Conservation (phyloP, 2,113 vertebrate genomes). For the Aix galericulata region DNA sequence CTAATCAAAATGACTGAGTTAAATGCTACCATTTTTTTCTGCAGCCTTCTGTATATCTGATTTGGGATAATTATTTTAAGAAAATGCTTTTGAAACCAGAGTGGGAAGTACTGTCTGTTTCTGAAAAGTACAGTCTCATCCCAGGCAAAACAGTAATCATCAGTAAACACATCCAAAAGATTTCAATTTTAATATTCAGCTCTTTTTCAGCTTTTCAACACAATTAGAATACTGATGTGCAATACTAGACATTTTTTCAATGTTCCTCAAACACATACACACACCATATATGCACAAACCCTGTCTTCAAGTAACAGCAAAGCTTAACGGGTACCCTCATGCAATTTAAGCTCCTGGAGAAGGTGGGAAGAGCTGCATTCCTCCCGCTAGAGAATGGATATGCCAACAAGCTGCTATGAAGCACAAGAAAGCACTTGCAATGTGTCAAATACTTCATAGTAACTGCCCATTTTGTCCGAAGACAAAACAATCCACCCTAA, state of each 20-base stretch:
- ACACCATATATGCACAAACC: background rate
- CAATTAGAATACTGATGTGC: background rate
- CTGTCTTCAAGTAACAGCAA: background rate
- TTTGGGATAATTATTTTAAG: background rate
- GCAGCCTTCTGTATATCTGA: background rate
- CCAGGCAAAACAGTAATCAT: background rate
- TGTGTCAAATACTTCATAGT: background rate
- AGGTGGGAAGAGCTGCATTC: no score
- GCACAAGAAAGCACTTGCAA: background rate
- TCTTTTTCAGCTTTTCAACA: background rate
- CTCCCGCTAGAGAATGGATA: background rate
- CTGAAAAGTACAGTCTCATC: background rate
- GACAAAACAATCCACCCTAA: background rate
- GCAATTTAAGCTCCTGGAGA: no score
- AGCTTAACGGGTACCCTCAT: background rate
- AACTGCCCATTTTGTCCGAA: background rate
- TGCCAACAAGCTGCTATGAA: background rate
- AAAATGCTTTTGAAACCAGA: background rate
- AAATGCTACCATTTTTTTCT: background rate
- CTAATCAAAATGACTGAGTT: background rate
- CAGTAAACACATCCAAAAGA: background rate
- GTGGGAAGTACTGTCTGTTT: background rate
- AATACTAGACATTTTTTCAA: background rate
- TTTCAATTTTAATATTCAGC: background rate
- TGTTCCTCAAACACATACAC: background rate